These are phyloP conservation scores for Trilocha varians DNA, from an alignment of 2,888 invertebrate species.

Conservation along the genomic window DNA sequence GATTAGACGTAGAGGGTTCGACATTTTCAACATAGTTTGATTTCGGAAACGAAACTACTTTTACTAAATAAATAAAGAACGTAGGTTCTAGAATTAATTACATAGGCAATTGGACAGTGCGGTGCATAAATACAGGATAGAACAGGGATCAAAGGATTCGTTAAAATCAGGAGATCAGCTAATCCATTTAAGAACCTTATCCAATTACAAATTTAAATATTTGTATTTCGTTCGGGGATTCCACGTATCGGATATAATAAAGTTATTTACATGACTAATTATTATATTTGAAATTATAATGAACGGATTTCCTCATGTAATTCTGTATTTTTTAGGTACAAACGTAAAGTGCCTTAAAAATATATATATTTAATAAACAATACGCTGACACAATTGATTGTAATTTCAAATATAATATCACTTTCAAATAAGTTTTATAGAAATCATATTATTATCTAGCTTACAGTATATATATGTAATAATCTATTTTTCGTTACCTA, in stretches of 20 bases:
- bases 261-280: neutral
- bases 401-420: no score
- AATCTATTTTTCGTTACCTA: no score
- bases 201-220: conserved; percentile 14
- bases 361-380: no score
- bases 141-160: neutral
- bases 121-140: neutral
- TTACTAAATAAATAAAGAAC: neutral
- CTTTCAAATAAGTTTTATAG: no score
- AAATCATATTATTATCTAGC: no score
- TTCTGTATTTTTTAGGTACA: no score
- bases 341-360: no score
- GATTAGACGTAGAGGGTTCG: neutral
- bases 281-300: no score
- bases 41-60: neutral
- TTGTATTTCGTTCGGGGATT: conserved; percentile 10
- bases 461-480: no score
- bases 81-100: neutral
- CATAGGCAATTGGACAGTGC: neutral
- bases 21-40: neutral
- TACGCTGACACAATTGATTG: no score
- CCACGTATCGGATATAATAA: neutral
- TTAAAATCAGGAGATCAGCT: neutral
- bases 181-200: conserved; percentile 5
- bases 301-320: no score